Evolutionary conservation across 2,888 invertebrate species (phyloP), one percentile per base, ranked within the genome.

Genomic region (Mimumesa dahlbomi): DNA sequence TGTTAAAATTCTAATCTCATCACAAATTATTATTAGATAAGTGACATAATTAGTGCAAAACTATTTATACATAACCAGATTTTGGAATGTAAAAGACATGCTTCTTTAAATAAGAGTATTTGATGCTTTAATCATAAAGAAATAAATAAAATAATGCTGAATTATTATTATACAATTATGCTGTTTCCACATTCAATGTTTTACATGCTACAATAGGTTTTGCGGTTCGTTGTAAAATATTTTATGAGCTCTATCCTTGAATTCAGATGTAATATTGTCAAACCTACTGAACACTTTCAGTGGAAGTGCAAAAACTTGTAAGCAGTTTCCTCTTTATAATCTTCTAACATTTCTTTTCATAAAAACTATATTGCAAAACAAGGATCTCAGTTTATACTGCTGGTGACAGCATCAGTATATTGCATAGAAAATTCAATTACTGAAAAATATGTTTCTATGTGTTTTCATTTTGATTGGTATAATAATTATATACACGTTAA

Each of bases 21-120:
- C 31, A 45, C 22, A 52, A 66, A 31, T 13, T 18, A 62, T 25
- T 6, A 19, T 43, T 66, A 68, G 58, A 66, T 48, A 66, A 43
- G 49, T 57, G 13, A 22, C 1, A 43, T 29, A 38, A 42, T 34
- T 52, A 48, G 4, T n/a, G n/a, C n/a, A 11, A 34, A 59, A 75
- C 59, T n/a, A 29, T 56, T 50, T 14, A 29, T 19, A 40, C n/a
- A n/a, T 52, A 70, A 67, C 65, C 63, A 52, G 36, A 46, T 40
- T 59, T 63, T 71, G 72, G 72, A 72, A 72, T 72, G 72, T 70
- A 50, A 69, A 57, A 16, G 42, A 62, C 19, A 54, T 50, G 52
- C 45, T 72, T 72, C 65, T 65, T 65, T 59, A 38, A 49, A 56
- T 64, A 21, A 54, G 52, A 16, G 48, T 58, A 68, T 36, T 49